Evolutionary conservation across 2,888 invertebrate species (phyloP).

Genomic region (Drosophila neoperkinsi): DNA sequence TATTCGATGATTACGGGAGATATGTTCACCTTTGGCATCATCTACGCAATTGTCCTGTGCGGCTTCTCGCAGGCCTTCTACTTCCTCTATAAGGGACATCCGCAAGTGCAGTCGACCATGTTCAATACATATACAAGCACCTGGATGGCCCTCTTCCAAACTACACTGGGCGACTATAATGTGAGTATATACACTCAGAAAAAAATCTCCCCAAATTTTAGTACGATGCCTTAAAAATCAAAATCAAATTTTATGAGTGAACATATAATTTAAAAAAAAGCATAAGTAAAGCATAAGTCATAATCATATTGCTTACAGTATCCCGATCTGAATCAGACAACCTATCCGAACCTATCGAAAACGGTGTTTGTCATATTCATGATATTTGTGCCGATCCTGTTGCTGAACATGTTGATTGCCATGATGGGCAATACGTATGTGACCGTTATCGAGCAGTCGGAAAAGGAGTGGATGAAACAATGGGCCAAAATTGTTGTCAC

Average conservation of each 20-base stretch:
- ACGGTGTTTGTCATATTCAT: slow-evolving; percentile 98
- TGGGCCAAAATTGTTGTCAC: slow-evolving; percentile 99
- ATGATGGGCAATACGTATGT: slow-evolving; percentile 99
- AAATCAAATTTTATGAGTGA: too few species aligned
- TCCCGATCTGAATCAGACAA: slow-evolving; percentile 94
- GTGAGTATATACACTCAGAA: slow-evolving; percentile 86
- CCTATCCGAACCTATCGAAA: slow-evolving; percentile 96
- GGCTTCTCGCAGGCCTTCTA: slow-evolving; percentile 98
- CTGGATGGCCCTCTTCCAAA: slow-evolving; percentile 99
- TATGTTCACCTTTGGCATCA: slow-evolving; percentile 99
- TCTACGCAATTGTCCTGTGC: slow-evolving; percentile 96
- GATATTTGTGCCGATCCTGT: slow-evolving; percentile 98
- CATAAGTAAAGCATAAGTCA: not conserved
- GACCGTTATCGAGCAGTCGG: slow-evolving; percentile 98
- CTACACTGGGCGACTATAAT: slow-evolving; percentile 98
- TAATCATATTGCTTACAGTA: slow-evolving; percentile 88
- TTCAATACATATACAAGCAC: slow-evolving; percentile 95
- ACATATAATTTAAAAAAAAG: too few species aligned
- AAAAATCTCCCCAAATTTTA: not conserved
- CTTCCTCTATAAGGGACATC: slow-evolving; percentile 96
- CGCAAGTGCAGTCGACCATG: slow-evolving; percentile 91
- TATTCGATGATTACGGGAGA: slow-evolving; percentile 99
- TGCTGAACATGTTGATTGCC: slow-evolving; percentile 98
- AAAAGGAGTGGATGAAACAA: slow-evolving; percentile 99
- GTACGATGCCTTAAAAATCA: not conserved